These are phyloP conservation scores for Paguma larvata DNA, from an alignment of 2,797 vertebrate genomes.

Conservation along the genomic window DNA sequence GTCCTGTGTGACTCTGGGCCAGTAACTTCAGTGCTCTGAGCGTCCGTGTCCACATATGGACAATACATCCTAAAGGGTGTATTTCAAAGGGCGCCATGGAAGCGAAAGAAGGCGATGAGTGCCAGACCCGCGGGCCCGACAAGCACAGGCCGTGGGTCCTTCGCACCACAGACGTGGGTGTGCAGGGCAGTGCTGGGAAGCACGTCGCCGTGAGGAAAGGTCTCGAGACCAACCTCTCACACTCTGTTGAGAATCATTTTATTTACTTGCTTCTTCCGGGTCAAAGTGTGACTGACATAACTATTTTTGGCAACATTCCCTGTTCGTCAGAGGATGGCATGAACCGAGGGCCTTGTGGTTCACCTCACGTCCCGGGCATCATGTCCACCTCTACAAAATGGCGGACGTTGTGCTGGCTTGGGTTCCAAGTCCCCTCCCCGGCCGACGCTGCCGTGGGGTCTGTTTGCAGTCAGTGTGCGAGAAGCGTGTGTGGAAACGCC, in stretches of 20 bases:
- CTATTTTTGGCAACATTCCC: background rate
- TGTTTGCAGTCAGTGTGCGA: background rate
- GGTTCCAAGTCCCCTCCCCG: too few species aligned
- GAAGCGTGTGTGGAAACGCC: background rate
- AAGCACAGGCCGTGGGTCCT: background rate
- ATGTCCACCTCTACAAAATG: background rate
- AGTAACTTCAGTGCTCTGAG: background rate
- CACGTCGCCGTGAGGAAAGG: too few species aligned
- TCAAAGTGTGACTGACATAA: background rate
- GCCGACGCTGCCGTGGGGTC: background rate
- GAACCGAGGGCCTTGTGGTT: background rate
- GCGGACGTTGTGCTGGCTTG: too few species aligned
- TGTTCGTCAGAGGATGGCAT: fast-evolving
- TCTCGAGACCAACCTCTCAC: background rate
- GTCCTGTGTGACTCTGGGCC: background rate
- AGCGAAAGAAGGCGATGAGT: background rate
- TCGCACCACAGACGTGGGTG: fast-evolving
- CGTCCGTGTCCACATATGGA: background rate
- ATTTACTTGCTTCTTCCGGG: fast-evolving
- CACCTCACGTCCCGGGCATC: background rate
- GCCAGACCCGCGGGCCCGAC: background rate
- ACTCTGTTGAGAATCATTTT: background rate
- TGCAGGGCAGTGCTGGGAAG: background rate
- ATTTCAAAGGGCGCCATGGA: background rate
- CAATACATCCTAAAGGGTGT: background rate